Base-by-base conservation (phyloP, 92 coral and sea anemone genomes). In the Siderastrea siderea region DNA sequence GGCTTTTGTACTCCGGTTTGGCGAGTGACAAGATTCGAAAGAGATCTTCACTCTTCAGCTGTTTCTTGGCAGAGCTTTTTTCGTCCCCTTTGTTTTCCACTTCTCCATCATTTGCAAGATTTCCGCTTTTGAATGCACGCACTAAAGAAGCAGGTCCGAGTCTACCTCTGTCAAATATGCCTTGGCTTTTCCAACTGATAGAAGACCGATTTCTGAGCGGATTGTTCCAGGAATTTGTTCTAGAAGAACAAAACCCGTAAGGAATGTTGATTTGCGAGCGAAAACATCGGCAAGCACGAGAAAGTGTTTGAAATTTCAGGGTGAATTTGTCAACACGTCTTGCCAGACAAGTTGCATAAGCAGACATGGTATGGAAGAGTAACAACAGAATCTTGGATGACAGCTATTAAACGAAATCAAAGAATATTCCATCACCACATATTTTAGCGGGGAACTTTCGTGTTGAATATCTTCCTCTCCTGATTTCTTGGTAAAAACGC, bases 21-120 rank as follows among this genome's bases (percentile, higher is more conserved):
- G 95, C 97, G 50, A 94, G 84, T 6, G 92, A 86, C 7, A 94
- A 50, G 52, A 94, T 55, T 45, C 97, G 85, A n/a, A 70, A 86
- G 16, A 80, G 80, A 87, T 94, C 93, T 7, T 91, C 85, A 38
- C 68, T 91, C 68, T 69, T 72, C n/a, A 87, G 48, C n/a, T 88
- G 84, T 67, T 78, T 79, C 63, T 82, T 86, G 67, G 52, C 13
- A 47, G 38, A 16, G 10, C 16, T 81, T 17, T 47, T 14, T 15
- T 44, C 6, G 14, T 46, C 59, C 75, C 45, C 54, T 55, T 26
- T 57, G 74, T 38, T 26, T 5, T 26, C 78, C 48, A 70, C 47
- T 55, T 47, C 47, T 6, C 58, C 59, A 45, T 82, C 15, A 16
- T 9, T 74, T 1, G 48, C 9, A 19, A 74, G 2, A 13, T 67